Conservation (phyloP, 2,797 vertebrate species). For the Orestias chungarensis region DNA sequence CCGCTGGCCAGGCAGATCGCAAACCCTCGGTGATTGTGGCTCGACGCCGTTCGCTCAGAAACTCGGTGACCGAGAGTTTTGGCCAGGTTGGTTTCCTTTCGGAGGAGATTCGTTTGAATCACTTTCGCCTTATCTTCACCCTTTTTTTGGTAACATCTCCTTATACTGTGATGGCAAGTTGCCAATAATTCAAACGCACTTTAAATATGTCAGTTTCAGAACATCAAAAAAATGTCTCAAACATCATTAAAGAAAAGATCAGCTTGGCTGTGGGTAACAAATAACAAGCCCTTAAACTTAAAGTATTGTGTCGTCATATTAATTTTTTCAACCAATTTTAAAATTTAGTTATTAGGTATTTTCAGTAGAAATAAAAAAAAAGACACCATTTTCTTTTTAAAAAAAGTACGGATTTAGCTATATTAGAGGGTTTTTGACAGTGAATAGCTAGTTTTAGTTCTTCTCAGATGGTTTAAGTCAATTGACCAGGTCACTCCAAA, state of each 20-base stretch:
- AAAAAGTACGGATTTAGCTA: neutral
- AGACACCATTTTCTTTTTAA: too few relatives aligned
- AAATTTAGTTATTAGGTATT: too few relatives aligned
- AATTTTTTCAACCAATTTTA: too few relatives aligned
- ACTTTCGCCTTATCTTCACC: neutral
- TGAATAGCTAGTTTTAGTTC: neutral
- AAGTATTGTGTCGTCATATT: too few relatives aligned
- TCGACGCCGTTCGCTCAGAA: conserved; percentile 84
- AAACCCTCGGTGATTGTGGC: conserved; percentile 89
- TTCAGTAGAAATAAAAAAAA: too few relatives aligned
- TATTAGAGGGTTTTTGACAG: neutral
- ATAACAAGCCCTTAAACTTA: neutral
- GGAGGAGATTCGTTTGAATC: too few relatives aligned
- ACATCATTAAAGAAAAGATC: neutral
- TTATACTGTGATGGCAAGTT: neutral
- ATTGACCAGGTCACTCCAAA: neutral
- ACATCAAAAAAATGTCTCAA: neutral
- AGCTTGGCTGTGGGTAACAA: neutral
- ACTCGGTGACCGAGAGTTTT: conserved; percentile 64
- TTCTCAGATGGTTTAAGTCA: neutral
- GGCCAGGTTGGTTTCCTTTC: conserved; percentile 61
- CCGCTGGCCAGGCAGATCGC: conserved; percentile 75
- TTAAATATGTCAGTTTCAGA: neutral
- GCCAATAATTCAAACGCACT: neutral
- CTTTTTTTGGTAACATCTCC: neutral